Evolutionary conservation across 2,888 invertebrate genomes (phyloP).

Genomic region (Temnothorax rugatulus): DNA sequence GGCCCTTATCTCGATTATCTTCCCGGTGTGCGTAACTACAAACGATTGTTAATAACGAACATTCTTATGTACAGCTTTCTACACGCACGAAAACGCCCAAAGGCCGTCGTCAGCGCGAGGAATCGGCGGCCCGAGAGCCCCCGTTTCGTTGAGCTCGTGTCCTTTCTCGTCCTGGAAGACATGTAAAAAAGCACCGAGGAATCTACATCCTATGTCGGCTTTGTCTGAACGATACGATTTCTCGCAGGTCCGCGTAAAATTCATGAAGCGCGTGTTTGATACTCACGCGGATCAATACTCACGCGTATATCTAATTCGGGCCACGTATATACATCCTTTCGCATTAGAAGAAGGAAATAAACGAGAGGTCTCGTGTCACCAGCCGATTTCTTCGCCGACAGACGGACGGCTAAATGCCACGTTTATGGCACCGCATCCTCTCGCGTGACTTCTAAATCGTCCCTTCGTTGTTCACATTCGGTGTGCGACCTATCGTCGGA

Average conservation of each 20-base stretch:
- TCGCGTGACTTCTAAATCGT: constrained; percentile 46
- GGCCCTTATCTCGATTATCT: constrained; percentile 57
- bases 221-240: constrained; percentile 39
- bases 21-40: constrained; percentile 50
- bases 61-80: constrained; percentile 60
- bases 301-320: constrained; percentile 27
- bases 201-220: background rate
- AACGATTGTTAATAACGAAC: constrained; percentile 62
- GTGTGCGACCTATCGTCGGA: constrained; percentile 43
- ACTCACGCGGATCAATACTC: constrained; percentile 33
- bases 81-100: constrained; percentile 29
- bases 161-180: constrained; percentile 60
- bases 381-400: constrained; percentile 33
- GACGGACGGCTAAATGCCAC: background rate
- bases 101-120: constrained; percentile 43
- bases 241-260: background rate
- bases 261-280: constrained; percentile 5
- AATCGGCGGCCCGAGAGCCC: constrained; percentile 14
- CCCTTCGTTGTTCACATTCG: constrained; percentile 68
- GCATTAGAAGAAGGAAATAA: constrained; percentile 15
- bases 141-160: constrained; percentile 9
- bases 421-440: background rate
- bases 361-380: constrained; percentile 1
- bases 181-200: constrained; percentile 45
- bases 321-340: background rate